phyloP scores from a whole-genome alignment of 2,888 invertebrate species.

The Chaetoderma sp. region DNA sequence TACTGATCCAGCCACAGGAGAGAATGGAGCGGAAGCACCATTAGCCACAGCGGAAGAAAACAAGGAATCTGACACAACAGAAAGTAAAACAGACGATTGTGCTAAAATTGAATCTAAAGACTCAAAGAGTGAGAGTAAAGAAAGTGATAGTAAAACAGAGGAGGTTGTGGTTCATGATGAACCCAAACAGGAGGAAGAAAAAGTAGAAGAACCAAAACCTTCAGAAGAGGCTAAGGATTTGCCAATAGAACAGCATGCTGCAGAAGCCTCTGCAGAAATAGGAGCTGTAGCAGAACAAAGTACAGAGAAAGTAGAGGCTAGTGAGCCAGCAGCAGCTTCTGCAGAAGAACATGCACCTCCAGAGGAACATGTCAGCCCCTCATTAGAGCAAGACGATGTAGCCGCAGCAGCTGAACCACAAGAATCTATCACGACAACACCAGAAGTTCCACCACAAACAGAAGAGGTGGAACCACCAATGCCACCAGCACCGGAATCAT shows the following conservation, averaged over 20 bases:
- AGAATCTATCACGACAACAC: too few species aligned
- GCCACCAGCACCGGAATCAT: conserved; percentile 8
- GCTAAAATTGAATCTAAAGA: too few species aligned
- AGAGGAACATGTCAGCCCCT: background rate
- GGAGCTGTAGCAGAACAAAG: background rate
- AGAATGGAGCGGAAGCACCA: too few species aligned
- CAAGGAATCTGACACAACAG: background rate
- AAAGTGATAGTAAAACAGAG: too few species aligned
- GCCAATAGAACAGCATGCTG: background rate
- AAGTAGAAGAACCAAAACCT: background rate
- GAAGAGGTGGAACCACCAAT: background rate
- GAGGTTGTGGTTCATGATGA: too few species aligned
- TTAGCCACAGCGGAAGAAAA: background rate
- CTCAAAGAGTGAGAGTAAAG: too few species aligned
- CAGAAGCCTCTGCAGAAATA: background rate
- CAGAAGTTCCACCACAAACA: background rate
- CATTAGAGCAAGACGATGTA: too few species aligned
- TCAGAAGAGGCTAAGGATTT: background rate
- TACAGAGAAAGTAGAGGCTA: too few species aligned
- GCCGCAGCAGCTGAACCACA: too few species aligned
- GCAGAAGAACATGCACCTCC: background rate
- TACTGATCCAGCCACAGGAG: background rate
- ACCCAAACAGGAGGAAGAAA: too few species aligned
- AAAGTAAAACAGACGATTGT: too few species aligned
- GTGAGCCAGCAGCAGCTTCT: background rate